Evolutionary conservation across 2,113 vertebrate species (phyloP).

Genomic region (Hiodon alosoides): DNA sequence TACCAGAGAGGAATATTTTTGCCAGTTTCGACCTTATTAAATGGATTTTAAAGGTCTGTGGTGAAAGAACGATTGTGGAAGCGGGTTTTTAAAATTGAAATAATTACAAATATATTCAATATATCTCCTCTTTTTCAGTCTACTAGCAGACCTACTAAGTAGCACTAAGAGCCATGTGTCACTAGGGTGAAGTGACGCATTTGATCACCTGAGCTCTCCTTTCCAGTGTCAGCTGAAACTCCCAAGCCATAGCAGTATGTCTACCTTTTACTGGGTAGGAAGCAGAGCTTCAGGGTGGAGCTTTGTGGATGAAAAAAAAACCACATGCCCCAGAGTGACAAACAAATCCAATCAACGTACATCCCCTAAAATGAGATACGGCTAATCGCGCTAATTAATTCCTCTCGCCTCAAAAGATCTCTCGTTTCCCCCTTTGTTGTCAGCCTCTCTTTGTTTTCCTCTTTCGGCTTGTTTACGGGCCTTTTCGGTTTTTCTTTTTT

Average conservation of each 20-base stretch:
- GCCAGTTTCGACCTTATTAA: conserved; percentile 45
- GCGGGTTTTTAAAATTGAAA: too few species aligned
- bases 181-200: neutral
- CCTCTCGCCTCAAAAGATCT: neutral
- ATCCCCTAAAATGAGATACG: neutral
- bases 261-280: neutral
- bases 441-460: neutral
- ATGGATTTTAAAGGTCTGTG: neutral
- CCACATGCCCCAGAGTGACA: conserved; percentile 3
- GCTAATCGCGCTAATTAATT: conserved; percentile 5
- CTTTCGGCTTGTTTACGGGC: neutral
- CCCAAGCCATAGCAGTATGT: neutral
- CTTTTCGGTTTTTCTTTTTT: neutral
- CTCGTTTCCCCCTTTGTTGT: neutral
- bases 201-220: neutral
- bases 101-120: too few species aligned
- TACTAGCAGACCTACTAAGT: neutral
- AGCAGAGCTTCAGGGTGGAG: neutral
- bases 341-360: neutral
- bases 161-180: neutral
- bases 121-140: neutral
- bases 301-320: neutral
- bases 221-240: neutral
- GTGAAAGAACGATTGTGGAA: neutral
- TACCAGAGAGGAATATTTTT: conserved; percentile 45